Evolutionary conservation across 2,888 invertebrate genomes (phyloP), one percentile per base, ranked within the genome.

Genomic region (Tenthredo distinguenda): DNA sequence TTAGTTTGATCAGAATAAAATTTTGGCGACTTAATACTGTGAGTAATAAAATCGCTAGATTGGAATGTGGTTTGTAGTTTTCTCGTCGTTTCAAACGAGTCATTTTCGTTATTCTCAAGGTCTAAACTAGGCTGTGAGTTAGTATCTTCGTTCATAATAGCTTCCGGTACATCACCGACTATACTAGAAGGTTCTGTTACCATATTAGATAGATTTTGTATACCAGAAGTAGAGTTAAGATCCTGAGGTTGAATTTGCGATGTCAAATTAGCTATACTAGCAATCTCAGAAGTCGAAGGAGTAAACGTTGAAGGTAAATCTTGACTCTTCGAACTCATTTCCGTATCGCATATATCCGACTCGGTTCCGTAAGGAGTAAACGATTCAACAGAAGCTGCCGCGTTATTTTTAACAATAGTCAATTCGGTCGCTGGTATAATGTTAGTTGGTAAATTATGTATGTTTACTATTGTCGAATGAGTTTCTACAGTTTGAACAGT

Each of bases 141-240:
- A 0, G 93, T 93, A 31, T 93, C 93, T 74, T 93, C 93, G 72
- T 93, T 93, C 89, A 93, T 93, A 62, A 92, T 92, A 2, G 91
- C 91, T 81, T 92, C 93, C 0, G 93, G 89, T 15, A 92, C 91
- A 43, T 93, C 92, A 2, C 89, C 87, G 7, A 89, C 88, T 3
- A 89, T 89, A 4, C 85, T 83, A 50, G 79, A 58, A 0, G 86
- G 87, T 5, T 85, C 85, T 1, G 65, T 65, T 1, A 87, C 86
- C 72, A 88, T 87, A 0, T 86, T 86, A 0, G 89, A 86, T 31
- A 86, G 84, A 85, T 87, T 91, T 82, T 89, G 87, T 68, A 88
- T 84, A 21, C 85, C 76, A 1, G 86, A 74, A 15, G 85, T 68
- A 15, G 81, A 26, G 50, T 71, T 81, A 37, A 86, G 83, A n/a